Percentiles rank a stretch among this genome's conserved stretches.
These are phyloP conservation scores for Pelodiscus sinensis DNA, from an alignment of 2,113 vertebrate species.

Conservation along the genomic window DNA sequence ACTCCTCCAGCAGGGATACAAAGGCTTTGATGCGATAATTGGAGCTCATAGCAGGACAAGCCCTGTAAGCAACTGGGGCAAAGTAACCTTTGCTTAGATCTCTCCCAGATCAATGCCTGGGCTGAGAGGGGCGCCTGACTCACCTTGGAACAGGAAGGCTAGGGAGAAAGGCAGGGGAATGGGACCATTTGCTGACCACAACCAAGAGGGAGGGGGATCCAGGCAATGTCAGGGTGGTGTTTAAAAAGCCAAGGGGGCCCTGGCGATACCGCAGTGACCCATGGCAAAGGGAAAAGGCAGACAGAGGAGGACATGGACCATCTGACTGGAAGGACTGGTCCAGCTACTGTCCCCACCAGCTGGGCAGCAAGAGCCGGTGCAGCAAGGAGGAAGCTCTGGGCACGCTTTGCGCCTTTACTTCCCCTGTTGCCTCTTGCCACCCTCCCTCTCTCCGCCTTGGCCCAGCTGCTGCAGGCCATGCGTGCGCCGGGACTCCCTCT, in stretches of 20 bases:
- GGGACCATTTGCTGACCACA: not conserved
- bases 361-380: not conserved
- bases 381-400: not conserved
- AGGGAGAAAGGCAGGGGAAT: not conserved
- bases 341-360: not conserved
- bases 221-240: not conserved
- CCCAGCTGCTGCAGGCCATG: too few relatives aligned
- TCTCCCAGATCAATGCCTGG: not conserved
- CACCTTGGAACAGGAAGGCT: not conserved
- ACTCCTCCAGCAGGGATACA: not conserved
- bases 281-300: not conserved
- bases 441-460: not conserved
- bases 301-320: not conserved
- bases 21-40: not conserved
- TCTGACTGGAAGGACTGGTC: not conserved
- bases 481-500: too few relatives aligned
- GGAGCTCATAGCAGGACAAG: not conserved
- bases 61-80: not conserved
- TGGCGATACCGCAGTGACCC: not conserved
- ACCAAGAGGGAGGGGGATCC: too few relatives aligned
- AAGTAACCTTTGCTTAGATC: constrained; percentile 28
- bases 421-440: not conserved
- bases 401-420: too few relatives aligned
- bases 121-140: not conserved
- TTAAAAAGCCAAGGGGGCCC: not conserved